Evolutionary conservation across 2,888 invertebrate genomes (phyloP).

Genomic region (Drosophila pseudotalamancana): DNA sequence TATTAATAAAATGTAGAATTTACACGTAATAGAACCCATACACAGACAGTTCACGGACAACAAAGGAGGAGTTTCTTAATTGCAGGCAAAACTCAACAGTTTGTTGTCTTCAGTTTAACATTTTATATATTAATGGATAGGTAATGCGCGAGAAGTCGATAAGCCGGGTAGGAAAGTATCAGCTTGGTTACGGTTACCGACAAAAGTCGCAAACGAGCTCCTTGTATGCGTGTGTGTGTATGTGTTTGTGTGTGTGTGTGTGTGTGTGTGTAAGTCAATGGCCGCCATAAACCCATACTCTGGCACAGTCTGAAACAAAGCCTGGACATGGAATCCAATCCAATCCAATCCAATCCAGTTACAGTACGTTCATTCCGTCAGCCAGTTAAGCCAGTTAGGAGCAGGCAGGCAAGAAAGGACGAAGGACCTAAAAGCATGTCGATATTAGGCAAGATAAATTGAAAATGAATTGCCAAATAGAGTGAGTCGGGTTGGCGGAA

Average conservation of each 20-base stretch:
- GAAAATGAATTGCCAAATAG: slow-evolving; percentile 75
- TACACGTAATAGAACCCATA: background rate
- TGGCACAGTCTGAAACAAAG: slow-evolving; percentile 5
- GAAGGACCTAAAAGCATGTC: slow-evolving; percentile 68
- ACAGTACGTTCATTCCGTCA: slow-evolving; percentile 39
- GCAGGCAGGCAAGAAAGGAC: slow-evolving; percentile 24
- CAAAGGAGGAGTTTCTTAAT: background rate
- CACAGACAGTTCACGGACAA: background rate
- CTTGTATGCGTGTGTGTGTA: slow-evolving; percentile 5
- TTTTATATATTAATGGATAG: slow-evolving; percentile 53
- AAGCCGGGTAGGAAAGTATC: slow-evolving; percentile 46
- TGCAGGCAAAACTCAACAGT: background rate
- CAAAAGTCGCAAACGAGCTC: slow-evolving; percentile 6
- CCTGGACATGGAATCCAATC: slow-evolving; percentile 11
- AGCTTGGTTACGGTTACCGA: slow-evolving; percentile 39
- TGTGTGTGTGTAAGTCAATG: slow-evolving; percentile 39
- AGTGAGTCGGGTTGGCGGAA: slow-evolving; percentile 22
- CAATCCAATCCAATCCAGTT: slow-evolving; percentile 39
- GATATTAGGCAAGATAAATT: slow-evolving; percentile 80
- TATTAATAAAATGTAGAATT: slow-evolving; percentile 4
- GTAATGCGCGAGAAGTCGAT: slow-evolving; percentile 48
- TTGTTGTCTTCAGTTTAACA: slow-evolving; percentile 26
- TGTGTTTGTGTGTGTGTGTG: slow-evolving; percentile 28
- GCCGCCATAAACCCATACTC: slow-evolving; percentile 14
- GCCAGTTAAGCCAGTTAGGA: slow-evolving; percentile 55